A percentile compares a stretch with the other conserved stretches of the same genome.
These are phyloP conservation scores for Listronotus oregonensis DNA, from an alignment of 1,140 invertebrate species.

Conservation along the genomic window DNA sequence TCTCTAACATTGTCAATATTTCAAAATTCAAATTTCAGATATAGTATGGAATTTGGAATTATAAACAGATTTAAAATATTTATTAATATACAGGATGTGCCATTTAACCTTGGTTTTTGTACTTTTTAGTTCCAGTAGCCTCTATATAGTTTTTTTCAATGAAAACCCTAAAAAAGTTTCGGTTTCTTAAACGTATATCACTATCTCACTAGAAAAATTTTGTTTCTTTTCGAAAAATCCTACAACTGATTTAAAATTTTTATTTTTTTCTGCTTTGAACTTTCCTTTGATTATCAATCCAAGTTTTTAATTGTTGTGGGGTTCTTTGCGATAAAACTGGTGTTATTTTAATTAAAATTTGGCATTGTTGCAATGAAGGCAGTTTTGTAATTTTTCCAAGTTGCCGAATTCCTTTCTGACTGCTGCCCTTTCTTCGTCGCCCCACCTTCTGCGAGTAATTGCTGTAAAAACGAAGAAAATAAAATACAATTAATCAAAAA, in stretches of 20 bases:
- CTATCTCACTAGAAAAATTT: too few relatives aligned
- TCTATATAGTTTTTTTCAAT: neutral
- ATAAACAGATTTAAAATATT: too few relatives aligned
- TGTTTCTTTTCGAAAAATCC: too few relatives aligned
- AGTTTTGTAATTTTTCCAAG: conserved; percentile 11
- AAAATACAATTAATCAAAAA: too few relatives aligned
- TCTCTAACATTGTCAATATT: too few relatives aligned
- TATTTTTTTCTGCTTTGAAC: neutral
- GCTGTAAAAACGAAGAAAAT: conserved; percentile 1
- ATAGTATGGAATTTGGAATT: too few relatives aligned
- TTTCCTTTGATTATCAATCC: conserved; percentile 7
- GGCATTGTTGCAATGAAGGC: conserved; percentile 10
- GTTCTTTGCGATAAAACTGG: conserved; percentile 7
- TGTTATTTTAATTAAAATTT: conserved; percentile 8
- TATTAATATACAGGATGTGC: too few relatives aligned
- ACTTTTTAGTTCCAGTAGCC: neutral
- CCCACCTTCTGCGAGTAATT: conserved; percentile 3
- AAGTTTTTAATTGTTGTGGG: conserved; percentile 6
- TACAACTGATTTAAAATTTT: neutral
- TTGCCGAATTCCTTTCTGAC: conserved; percentile 11
- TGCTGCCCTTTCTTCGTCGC: conserved; percentile 7
- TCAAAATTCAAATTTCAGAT: too few relatives aligned
- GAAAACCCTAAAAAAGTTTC: neutral
- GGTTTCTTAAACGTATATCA: neutral
- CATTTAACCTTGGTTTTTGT: too few relatives aligned